These are phyloP conservation scores for Aplidium turbinatum DNA, from an alignment of 23 tunicate species.

Conservation along the genomic window DNA sequence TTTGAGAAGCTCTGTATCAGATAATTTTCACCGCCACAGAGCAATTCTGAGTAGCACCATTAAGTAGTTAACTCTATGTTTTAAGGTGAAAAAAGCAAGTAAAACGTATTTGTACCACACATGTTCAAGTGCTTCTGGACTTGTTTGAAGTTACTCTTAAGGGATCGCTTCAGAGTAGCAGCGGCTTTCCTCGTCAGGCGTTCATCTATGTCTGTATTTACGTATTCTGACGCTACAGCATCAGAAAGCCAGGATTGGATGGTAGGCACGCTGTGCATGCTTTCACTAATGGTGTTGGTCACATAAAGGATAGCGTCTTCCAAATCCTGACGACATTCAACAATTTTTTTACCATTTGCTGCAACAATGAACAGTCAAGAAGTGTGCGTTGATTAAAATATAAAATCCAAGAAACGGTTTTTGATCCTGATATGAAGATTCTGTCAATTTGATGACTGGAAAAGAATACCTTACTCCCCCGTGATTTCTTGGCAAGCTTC, in stretches of 20 bases:
- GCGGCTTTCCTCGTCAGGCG: constrained; percentile 35
- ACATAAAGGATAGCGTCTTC: constrained; percentile 73
- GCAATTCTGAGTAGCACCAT: too few relatives aligned
- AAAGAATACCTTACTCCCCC: too few relatives aligned
- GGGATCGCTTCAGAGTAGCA: constrained; percentile 40
- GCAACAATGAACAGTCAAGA: too few relatives aligned
- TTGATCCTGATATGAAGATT: too few relatives aligned
- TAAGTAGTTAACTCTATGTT: neutral
- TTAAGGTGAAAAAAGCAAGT: neutral
- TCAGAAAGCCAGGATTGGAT: constrained; percentile 92
- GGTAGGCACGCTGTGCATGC: constrained; percentile 88
- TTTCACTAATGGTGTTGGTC: constrained; percentile 65
- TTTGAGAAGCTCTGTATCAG: too few relatives aligned
- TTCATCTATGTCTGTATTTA: constrained; percentile 67
- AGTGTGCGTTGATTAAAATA: too few relatives aligned
- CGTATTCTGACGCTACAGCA: constrained; percentile 44
- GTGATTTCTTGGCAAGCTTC: too few relatives aligned
- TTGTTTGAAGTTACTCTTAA: constrained; percentile 65
- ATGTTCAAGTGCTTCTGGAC: constrained; percentile 79
- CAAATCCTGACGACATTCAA: constrained; percentile 64
- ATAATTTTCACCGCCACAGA: too few relatives aligned
- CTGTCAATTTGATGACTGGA: too few relatives aligned
- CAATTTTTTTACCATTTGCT: too few relatives aligned
- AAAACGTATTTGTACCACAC: constrained; percentile 42
- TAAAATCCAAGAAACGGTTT: too few relatives aligned